Evolutionary conservation across 1,140 invertebrate species (phyloP), one percentile per base, ranked within the genome.

Genomic region (Caerostris extrusa): DNA sequence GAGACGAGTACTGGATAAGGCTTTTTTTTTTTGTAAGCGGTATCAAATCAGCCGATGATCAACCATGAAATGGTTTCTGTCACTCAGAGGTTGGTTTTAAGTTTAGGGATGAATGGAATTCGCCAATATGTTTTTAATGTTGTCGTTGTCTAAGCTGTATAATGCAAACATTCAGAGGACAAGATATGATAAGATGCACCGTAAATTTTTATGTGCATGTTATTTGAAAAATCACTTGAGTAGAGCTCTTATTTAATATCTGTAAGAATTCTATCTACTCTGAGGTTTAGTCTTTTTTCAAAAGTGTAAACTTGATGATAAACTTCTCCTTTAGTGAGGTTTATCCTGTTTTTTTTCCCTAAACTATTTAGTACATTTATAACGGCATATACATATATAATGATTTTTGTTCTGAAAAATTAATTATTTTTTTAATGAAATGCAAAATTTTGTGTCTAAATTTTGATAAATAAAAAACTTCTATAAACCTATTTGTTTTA

Each of bases 131-230:
- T 87, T 87, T 67, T 88, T 67, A 34, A 34, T 67, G 8, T 64
- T 12, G 53, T 61, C 14, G 19, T 17, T 57, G 19, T 10, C n/a
- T 81, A 19, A 81, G 12, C 3, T 67, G 7, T 60, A n/a, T 58
- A n/a, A 85, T 34, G 14, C 56, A n/a, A 85, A 34, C 82, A 57
- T 10, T 56, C 17, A 19, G 6, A 85, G 12, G 3, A 53, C 53
- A 88, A 50, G 12, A 34, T 64, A 8, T 88, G 86, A 88, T 88
- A 88, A 88, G 64, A 88, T 7, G 61, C 19, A 53, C 50, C 64
- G 55, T 88, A 88, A 88, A 88, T 64, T 61, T 88, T 88, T 88
- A 88, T 88, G 82, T 7, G 34, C 71, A 81, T 81, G 2, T 81
- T 7, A 50, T 81, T 34, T 81, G 34, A 77, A 64, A 14, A 50